phyloP scores from a whole-genome alignment of 2,797 vertebrate species.

The Anas bernieri region DNA sequence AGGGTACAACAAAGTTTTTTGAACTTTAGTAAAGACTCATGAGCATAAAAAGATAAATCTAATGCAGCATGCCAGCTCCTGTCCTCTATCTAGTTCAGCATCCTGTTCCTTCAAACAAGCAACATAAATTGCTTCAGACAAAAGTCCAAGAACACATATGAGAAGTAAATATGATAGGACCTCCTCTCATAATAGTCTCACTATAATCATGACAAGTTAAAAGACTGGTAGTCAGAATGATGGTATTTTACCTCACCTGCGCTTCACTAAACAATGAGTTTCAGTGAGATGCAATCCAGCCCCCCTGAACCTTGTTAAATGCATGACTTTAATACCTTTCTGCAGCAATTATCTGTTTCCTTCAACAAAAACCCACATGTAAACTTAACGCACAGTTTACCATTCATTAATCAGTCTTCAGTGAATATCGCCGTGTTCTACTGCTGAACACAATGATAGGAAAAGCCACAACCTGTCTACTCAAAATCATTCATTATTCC shows the following conservation, averaged over 20 bases:
- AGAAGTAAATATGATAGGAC: not conserved
- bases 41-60: not conserved
- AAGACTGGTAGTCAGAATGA: not conserved
- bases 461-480: not conserved
- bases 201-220: not conserved
- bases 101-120: not conserved
- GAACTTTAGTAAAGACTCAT: not conserved
- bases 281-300: not conserved
- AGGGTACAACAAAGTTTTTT: not conserved
- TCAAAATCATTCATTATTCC: not conserved
- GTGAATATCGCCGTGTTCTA: not conserved
- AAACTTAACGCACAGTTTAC: not conserved
- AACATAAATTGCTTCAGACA: not conserved
- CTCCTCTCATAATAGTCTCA: not conserved
- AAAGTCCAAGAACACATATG: not conserved
- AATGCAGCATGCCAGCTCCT: not conserved
- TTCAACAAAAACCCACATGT: not conserved
- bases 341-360: not conserved
- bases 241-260: not conserved
- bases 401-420: not conserved
- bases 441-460: not conserved
- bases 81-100: not conserved
- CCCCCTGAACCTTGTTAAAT: not conserved
- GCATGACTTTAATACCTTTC: not conserved
- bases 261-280: not conserved